Conservation (phyloP, 1,140 invertebrate species). For the Mercenaria mercenaria region DNA sequence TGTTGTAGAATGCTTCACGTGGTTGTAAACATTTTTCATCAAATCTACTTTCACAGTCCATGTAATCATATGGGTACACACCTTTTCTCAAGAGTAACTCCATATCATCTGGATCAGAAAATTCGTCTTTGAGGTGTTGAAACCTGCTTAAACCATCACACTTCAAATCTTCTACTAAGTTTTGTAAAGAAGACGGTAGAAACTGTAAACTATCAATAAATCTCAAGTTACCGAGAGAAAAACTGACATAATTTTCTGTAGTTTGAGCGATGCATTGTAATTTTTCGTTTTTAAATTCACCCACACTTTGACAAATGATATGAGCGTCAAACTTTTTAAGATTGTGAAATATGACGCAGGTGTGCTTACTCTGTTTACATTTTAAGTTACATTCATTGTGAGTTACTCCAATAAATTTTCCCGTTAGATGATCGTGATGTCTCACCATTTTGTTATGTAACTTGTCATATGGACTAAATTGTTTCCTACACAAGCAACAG, state of each 20-base stretch:
- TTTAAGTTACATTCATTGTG: too few relatives aligned
- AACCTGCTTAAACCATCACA: slow-evolving; percentile 39
- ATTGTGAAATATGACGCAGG: too few relatives aligned
- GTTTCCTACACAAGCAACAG: too few relatives aligned
- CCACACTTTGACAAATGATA: too few relatives aligned
- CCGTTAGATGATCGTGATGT: too few relatives aligned
- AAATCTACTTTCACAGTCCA: too few relatives aligned
- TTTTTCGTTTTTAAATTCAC: slow-evolving; percentile 73
- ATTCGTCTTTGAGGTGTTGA: slow-evolving; percentile 22
- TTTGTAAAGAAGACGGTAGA: slow-evolving; percentile 28
- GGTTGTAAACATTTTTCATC: slow-evolving; percentile 53
- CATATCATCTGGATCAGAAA: not conserved
- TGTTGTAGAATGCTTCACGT: too few relatives aligned
- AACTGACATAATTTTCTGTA: slow-evolving; percentile 83
- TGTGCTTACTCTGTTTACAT: slow-evolving; percentile 76
- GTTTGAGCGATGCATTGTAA: slow-evolving; percentile 82
- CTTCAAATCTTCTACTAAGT: slow-evolving; percentile 38
- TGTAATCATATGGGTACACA: too few relatives aligned
- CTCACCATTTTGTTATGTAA: too few relatives aligned
- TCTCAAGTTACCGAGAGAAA: too few relatives aligned
- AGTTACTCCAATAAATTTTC: too few relatives aligned
- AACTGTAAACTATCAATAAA: slow-evolving; percentile 44
- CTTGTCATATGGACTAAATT: slow-evolving; percentile 84
- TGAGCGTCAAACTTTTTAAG: too few relatives aligned
- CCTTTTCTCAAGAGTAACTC: slow-evolving; percentile 32